Evolutionary conservation across 2,113 vertebrate species (phyloP).

Genomic region (Gnathonemus longibarbis): DNA sequence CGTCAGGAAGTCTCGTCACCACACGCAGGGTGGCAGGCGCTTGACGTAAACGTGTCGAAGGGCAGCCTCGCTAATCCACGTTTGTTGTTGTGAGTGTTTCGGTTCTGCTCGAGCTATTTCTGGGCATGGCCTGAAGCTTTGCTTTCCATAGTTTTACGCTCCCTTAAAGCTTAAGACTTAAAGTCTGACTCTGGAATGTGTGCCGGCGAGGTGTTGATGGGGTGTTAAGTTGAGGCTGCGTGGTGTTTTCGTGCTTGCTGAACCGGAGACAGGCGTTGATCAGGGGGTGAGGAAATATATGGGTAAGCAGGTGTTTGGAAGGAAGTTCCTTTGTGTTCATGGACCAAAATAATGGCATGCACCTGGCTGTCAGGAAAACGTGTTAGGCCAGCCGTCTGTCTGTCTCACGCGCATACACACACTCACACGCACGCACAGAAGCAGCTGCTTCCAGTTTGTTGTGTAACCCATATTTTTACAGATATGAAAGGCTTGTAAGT

Average conservation of each 20-base stretch:
- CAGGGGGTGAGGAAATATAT: background rate
- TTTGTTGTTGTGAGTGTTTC: background rate
- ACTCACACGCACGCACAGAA: background rate
- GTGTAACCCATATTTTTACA: background rate
- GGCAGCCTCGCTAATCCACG: background rate
- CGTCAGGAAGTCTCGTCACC: background rate
- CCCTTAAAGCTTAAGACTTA: background rate
- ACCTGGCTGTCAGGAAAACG: constrained; percentile 10
- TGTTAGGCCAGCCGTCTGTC: background rate
- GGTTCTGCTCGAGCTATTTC: background rate
- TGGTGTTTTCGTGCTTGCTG: background rate
- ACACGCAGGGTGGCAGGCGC: background rate
- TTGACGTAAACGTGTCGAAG: background rate
- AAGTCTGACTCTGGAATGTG: background rate
- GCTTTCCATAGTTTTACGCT: background rate
- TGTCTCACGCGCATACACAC: background rate
- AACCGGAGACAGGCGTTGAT: background rate
- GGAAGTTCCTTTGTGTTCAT: constrained; percentile 6
- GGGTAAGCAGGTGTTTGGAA: background rate
- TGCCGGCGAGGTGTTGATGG: background rate
- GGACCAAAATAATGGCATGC: constrained; percentile 12
- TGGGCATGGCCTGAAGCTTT: background rate
- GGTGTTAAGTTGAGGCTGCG: background rate
- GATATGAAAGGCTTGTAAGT: background rate
- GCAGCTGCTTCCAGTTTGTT: background rate